Evolutionary conservation across 2,888 invertebrate genomes (phyloP), one percentile per base, ranked within the genome.

Genomic region (Apotomis betuletana): DNA sequence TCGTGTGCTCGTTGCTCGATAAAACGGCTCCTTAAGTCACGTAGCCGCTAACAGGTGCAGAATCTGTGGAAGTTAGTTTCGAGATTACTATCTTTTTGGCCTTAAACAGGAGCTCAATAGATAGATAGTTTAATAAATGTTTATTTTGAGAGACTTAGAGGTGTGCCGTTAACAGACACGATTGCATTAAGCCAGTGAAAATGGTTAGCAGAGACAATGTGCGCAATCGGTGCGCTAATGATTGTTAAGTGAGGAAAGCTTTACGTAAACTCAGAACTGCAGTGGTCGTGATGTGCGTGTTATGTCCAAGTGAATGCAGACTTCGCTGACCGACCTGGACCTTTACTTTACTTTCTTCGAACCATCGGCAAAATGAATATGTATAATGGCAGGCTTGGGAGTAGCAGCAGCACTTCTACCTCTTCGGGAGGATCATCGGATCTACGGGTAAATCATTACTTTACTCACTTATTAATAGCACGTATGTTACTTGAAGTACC

Each of bases 1-100:
- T 63, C 58, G 63, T 63, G 63, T 75, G 88, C 88, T 83, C 84
- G 81, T 83, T 82, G 84, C 87, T 85, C 88, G 89, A 87, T 87
- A 88, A 86, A 81, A 81, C 77, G 72, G 77, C 79, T 85, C 78
- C 85, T 90, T 88, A 86, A 90, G 90, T 91, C 92, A 92, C 92
- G 92, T 92, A 91, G 79, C 87, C 90, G 85, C 77, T 80, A 82
- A 83, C 85, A 84, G 83, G 87, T 87, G 85, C 79, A 75, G 12
- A 75, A 77, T 76, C 75, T 76, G 68, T 71, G 72, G 74, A 74
- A 76, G 70, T 54, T 67, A 59, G 38, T 52, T 76, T 72, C 75
- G 58, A 73, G 72, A 69, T 75, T 67, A 78, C 74, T 77, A 76
- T 68, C 63, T 61, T 65, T 73, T 27, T 8, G n/a, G 12, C 27